phyloP scores from a whole-genome alignment of 2,888 invertebrate species.

The Ctenicera cuprea region DNA sequence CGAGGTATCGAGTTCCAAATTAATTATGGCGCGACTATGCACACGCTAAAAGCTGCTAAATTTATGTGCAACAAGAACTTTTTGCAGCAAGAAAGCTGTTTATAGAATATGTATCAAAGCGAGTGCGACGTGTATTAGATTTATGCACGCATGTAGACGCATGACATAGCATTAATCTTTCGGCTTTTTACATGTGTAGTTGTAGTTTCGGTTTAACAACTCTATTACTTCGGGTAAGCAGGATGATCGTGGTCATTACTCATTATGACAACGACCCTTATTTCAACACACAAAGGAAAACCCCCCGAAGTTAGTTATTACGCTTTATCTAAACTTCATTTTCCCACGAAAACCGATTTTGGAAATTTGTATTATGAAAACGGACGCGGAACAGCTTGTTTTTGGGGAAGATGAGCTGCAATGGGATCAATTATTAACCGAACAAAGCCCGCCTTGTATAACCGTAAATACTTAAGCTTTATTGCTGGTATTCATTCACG shows the following conservation, averaged over 20 bases:
- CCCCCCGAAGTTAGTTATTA: slow-evolving; percentile 7
- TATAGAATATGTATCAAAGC: slow-evolving; percentile 40
- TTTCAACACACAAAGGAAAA: slow-evolving; percentile 8
- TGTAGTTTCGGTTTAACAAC: slow-evolving; percentile 54
- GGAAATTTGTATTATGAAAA: slow-evolving; percentile 8
- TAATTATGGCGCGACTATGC: slow-evolving; percentile 32
- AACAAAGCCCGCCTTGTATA: slow-evolving; percentile 30
- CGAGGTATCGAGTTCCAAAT: slow-evolving; percentile 38
- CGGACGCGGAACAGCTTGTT: not conserved
- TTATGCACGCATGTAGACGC: slow-evolving; percentile 46
- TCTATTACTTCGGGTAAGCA: slow-evolving; percentile 50
- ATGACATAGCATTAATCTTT: slow-evolving; percentile 53
- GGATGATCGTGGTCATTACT: slow-evolving; percentile 51
- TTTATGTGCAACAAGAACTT: slow-evolving; percentile 28
- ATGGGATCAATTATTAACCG: slow-evolving; percentile 32
- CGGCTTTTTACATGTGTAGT: slow-evolving; percentile 43
- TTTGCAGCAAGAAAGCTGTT: slow-evolving; percentile 35
- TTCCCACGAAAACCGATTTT: slow-evolving; percentile 5
- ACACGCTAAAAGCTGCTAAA: slow-evolving; percentile 24
- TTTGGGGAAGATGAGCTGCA: slow-evolving; percentile 25
- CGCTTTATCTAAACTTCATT: not conserved
- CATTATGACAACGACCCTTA: slow-evolving; percentile 47
- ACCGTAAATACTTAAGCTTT: slow-evolving; percentile 41
- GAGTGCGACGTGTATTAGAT: slow-evolving; percentile 42
- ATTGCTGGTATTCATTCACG: slow-evolving; percentile 33